Base-by-base conservation (phyloP, 92 coral and sea anemone species). In the Desmophyllum pertusum region DNA sequence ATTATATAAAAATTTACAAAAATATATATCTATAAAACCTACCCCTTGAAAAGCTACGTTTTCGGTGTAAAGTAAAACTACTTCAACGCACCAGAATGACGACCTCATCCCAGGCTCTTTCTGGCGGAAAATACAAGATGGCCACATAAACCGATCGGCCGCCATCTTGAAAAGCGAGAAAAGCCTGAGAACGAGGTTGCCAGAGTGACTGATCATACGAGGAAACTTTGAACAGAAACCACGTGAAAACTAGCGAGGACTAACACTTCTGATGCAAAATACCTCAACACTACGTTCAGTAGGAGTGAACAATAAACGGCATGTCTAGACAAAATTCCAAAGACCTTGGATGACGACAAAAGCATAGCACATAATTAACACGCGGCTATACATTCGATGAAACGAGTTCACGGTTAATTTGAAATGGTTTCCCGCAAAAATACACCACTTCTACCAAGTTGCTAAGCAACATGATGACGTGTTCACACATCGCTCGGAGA, bases 1-100 rank as follows among this genome's bases (percentile, higher is more conserved):
- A 91, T 88, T 79, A 90, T 94, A 94, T 93, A 94, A 91, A 93
- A 94, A 88, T 86, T 87, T 92, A 91, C 91, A 94, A 92, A 94
- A 91, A 94, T 91, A 93, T 91, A 94, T 91, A 87, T 91, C 89
- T 94, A 86, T 91, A 89, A 92, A 86, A 84, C 88, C 92, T 89
- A 87, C 86, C 86, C 69, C 70, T 42, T 39, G 70, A 41, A 71
- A 57, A 18, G 79, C 52, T 57, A 82, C 43, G 48, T 51, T 6
- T 21, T 9, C 61, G 43, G 86, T 41, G 59, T 29, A 21, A 53
- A 41, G 35, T 10, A 25, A 50, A 29, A 33, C 76, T 72, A 55
- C 78, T 17, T 71, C 57, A n/a, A n/a, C n/a, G n/a, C n/a, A n/a
- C n/a, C n/a, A n/a, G n/a, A n/a, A n/a, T n/a, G n/a, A n/a, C n/a